Evolutionary conservation across 1,140 invertebrate genomes (phyloP), one percentile per base, ranked within the genome.

Genomic region (Drosophila pseudoananassae): DNA sequence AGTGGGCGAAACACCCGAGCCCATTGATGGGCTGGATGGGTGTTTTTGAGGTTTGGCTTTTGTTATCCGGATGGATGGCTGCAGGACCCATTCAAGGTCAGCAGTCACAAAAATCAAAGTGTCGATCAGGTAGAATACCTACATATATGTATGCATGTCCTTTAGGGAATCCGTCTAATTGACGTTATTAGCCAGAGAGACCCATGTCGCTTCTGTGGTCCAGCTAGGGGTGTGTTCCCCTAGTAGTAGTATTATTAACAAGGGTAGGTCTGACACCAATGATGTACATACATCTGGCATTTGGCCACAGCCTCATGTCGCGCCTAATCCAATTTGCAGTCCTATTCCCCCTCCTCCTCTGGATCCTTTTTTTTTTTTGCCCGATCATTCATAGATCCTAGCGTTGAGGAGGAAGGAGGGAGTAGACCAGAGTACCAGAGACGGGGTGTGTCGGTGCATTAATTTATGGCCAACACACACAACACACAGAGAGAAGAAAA

Each of bases 11-110:
- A 63, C 57, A 9, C 1, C 58, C 64, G 64, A 65, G 76, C 64
- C 63, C 58, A 64, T 60, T 64, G 51, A 74, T 57, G 50, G 25
- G 25, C 4, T 27, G 25, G 25, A 27, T 5, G 25, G 66, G 56
- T 81, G 40, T 43, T 43, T 15, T 75, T 83, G 80, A 83, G 80
- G 80, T 83, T 84, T 83, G 80, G 54, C 76, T 79, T 83, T 84
- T 83, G 80, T 43, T 15, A n/a, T 43, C 40, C 40, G n/a, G n/a
- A n/a, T n/a, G n/a, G n/a, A n/a, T 43, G 10, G 12, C 47, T 49
- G 15, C 46, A 31, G 50, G 49, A 20, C 54, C 54, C 47, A 33
- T 33, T 33, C 56, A 79, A 84, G 80, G 81, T 83, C 76, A 83
- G 70, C 82, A 85, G 65, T 71, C 80, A 31, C 65, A n/a, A 36